phyloP scores from a whole-genome alignment of 2,113 vertebrate species.

The Pica pica region DNA sequence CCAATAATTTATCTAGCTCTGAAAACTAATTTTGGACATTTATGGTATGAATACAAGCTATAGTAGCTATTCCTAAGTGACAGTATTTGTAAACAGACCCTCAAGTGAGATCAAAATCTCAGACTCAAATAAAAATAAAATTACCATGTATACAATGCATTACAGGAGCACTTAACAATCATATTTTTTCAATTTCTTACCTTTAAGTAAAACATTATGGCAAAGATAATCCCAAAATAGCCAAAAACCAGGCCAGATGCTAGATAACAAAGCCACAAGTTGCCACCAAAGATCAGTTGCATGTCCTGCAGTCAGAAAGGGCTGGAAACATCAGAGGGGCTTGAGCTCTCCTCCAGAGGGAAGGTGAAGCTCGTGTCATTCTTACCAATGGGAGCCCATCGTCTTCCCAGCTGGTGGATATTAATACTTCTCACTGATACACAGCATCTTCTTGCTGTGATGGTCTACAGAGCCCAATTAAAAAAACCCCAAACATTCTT shows the following conservation, averaged over 20 bases:
- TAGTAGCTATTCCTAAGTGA: not conserved
- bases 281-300: not conserved
- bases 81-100: not conserved
- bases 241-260: not conserved
- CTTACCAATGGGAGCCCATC: not conserved
- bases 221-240: slow-evolving; percentile 1
- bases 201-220: not conserved
- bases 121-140: not conserved
- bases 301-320: not conserved
- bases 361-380: slow-evolving; percentile 5
- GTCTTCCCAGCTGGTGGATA: not conserved
- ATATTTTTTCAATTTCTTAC: not conserved
- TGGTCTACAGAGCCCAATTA: not conserved
- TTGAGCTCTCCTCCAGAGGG: not conserved
- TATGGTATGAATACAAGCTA: not conserved
- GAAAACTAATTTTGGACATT: not conserved
- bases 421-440: not conserved
- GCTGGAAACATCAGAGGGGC: not conserved
- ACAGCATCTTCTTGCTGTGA: not conserved
- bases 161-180: not conserved
- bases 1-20: not conserved
- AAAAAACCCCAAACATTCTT: not conserved
- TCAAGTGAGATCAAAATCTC: not conserved
- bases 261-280: not conserved
- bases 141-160: not conserved